Base-by-base conservation (phyloP, 2,113 vertebrate species). In the Nestor notabilis region DNA sequence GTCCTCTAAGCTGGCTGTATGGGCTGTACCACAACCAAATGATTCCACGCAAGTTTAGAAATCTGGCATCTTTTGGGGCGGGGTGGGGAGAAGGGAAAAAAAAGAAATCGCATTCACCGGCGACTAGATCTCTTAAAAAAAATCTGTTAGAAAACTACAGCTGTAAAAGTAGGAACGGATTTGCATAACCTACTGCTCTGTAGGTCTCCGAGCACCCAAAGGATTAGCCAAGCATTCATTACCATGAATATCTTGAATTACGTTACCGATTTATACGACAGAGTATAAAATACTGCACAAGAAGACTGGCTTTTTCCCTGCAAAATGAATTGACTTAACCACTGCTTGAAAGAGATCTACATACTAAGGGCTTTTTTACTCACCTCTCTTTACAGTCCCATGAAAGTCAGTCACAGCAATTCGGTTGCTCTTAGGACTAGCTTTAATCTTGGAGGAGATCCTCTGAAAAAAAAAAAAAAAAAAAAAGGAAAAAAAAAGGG, bases 401-500 rank as follows among this genome's bases (percentile, higher is more conserved):
- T 97, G 91, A 96, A 97, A 98, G 91, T 97, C 98, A 87, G 97
- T 87, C 95, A 95, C 96, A 97, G 95, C 96, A 87, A 94, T 96
- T 95, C 87, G 87, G 90, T 95, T 91, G 95, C 94, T 96, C 93
- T 94, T 96, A 93, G 88, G 82, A 87, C 96, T 96, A 95, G 90
- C 95, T 97, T 97, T 97, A 96, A 97, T 97, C 97, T 97, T 92
- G 98, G 96, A 97, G 93, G 96, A 97, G 95, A 97, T 98, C 98
- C 96, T 97, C 98, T 97, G 96, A 92, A 72, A 52, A 29, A 33
- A 69, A 92, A 78, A 80, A 86, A 68, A 25, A 61, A 39, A 17
- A 16, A 77, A 46, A 46, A 35, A 60, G 23, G 23, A 41, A 33
- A 33, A 52, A 47, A 6, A 4, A 24, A 35, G 23, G 39, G 39